Evolutionary conservation across 2,888 invertebrate genomes (phyloP).

Genomic region (Nudaria mundana): DNA sequence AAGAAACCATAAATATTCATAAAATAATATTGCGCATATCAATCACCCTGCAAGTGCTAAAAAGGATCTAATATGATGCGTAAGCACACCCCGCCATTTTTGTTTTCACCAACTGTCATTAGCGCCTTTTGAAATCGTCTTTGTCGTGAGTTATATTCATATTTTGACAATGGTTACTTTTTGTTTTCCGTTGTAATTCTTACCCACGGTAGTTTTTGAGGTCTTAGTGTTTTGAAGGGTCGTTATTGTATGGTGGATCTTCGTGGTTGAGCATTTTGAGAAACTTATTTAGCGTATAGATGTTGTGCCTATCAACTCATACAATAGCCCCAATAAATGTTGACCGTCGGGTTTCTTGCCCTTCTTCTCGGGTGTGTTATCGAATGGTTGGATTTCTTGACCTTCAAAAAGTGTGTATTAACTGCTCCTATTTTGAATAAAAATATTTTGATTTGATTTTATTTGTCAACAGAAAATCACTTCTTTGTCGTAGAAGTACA

Average conservation of each 20-base stretch:
- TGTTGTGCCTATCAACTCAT: not conserved
- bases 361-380: too few relatives aligned
- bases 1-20: constrained; percentile 69
- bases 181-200: constrained; percentile 61
- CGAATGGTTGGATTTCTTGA: too few relatives aligned
- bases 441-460: too few relatives aligned
- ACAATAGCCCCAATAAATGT: too few relatives aligned
- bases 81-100: constrained; percentile 63
- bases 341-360: too few relatives aligned
- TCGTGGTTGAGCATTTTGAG: constrained; percentile 3
- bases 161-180: constrained; percentile 68
- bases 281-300: not conserved
- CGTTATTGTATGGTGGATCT: constrained; percentile 5
- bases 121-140: constrained; percentile 58
- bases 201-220: constrained; percentile 25
- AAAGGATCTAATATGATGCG: constrained; percentile 71
- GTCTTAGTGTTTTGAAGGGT: constrained; percentile 1
- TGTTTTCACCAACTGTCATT: constrained; percentile 70
- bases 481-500: too few relatives aligned
- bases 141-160: constrained; percentile 58
- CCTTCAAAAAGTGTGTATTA: too few relatives aligned
- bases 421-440: too few relatives aligned
- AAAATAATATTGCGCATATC: constrained; percentile 75
- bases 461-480: too few relatives aligned
- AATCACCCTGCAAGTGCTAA: constrained; percentile 72